A percentile compares a stretch with the other conserved stretches of the same genome.
Conservation (phyloP, 2,888 invertebrate genomes). For the Leptinotarsa juncta region DNA sequence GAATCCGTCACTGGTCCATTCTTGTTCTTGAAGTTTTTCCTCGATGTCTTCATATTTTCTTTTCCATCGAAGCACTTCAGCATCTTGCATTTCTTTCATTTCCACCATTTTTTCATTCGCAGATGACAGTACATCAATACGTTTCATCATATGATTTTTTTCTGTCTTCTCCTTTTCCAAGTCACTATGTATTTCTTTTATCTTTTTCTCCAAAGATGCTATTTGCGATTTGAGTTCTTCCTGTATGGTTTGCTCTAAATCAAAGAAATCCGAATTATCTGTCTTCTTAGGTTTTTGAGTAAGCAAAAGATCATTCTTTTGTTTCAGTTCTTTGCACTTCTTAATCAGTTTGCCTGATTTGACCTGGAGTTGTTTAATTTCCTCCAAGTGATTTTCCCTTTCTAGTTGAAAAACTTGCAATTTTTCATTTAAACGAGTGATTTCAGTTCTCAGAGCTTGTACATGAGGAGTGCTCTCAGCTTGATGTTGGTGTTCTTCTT, state of each 20-base stretch:
- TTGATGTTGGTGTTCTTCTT: conserved; percentile 65
- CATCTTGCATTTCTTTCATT: conserved; percentile 84
- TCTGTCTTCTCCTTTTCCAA: conserved; percentile 74
- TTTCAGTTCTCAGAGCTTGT: conserved; percentile 56
- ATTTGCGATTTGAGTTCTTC: conserved; percentile 83
- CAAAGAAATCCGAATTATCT: conserved; percentile 64
- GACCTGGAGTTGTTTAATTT: conserved; percentile 74
- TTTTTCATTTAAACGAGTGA: conserved; percentile 71
- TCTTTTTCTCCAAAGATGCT: conserved; percentile 73
- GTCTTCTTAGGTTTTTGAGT: conserved; percentile 28
- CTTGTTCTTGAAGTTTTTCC: conserved; percentile 72
- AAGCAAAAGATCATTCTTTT: conserved; percentile 71
- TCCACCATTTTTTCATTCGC: conserved; percentile 84
- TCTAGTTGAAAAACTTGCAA: conserved; percentile 72
- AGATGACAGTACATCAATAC: conserved; percentile 78
- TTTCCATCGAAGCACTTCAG: conserved; percentile 79
- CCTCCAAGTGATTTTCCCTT: conserved; percentile 70
- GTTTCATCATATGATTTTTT: conserved; percentile 76
- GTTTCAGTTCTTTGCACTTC: conserved; percentile 86
- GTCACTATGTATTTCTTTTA: conserved; percentile 72
- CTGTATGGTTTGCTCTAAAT: conserved; percentile 82
- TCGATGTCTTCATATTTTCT: conserved; percentile 78
- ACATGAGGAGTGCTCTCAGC: conserved; percentile 52
- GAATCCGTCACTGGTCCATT: conserved; percentile 65
- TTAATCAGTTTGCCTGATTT: conserved; percentile 84